A percentile compares a stretch with the other conserved stretches of the same genome.
Evolutionary conservation across 2,888 invertebrate genomes (phyloP).

Genomic region (Polydrusus cervinus): DNA sequence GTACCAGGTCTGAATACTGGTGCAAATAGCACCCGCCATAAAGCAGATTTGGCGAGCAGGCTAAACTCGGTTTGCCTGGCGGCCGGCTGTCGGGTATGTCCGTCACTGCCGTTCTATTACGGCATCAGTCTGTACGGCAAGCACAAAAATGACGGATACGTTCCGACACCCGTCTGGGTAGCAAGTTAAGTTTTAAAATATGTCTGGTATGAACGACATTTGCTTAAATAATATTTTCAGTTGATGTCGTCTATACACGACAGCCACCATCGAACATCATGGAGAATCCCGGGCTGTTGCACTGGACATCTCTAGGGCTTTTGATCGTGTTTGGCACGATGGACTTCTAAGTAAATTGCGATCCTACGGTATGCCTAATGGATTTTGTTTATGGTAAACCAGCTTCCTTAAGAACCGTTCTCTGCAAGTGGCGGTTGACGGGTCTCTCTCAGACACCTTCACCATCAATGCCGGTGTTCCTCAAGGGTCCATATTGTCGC

Average conservation of each 20-base stretch:
- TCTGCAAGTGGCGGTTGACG: no score
- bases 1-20: no score
- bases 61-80: background rate
- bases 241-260: slow-evolving; percentile 8
- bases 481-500: no score
- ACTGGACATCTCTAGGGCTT: no score
- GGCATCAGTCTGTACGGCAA: slow-evolving; percentile 7
- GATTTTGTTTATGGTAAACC: no score
- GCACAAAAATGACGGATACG: background rate
- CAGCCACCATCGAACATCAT: background rate
- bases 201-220: background rate
- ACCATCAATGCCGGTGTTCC: no score
- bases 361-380: no score
- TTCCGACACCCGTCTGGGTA: slow-evolving; percentile 1
- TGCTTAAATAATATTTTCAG: slow-evolving; percentile 7
- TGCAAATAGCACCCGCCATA: background rate
- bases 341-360: no score
- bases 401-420: no score
- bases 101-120: slow-evolving; percentile 6
- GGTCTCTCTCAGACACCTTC: no score
- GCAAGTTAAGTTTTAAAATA: slow-evolving; percentile 9
- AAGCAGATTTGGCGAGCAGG: slow-evolving; percentile 4
- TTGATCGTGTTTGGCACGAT: no score
- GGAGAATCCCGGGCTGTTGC: no score
- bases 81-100: background rate